Evolutionary conservation across 2,797 vertebrate species (phyloP).

Genomic region (Tamandua tetradactyla): DNA sequence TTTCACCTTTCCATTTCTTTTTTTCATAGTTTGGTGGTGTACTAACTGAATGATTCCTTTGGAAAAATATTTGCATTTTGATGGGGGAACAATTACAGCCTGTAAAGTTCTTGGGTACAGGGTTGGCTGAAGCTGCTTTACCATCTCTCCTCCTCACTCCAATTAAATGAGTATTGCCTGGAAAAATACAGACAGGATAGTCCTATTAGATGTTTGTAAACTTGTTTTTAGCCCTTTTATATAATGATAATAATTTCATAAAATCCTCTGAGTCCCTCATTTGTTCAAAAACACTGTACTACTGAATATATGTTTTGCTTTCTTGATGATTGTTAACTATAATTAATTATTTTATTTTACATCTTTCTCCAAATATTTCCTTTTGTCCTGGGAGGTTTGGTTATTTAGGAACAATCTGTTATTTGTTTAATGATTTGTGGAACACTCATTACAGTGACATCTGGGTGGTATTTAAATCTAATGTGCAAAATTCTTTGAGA

Average conservation of each 20-base stretch:
- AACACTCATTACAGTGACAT: constrained; percentile 67
- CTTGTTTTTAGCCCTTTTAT: background rate
- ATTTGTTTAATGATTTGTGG: constrained; percentile 72
- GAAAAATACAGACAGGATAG: background rate
- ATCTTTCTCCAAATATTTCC: constrained; percentile 53
- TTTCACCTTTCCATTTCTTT: background rate
- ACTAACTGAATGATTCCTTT: background rate
- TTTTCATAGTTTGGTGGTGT: background rate
- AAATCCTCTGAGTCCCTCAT: background rate
- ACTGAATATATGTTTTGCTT: background rate
- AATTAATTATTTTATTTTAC: constrained; percentile 69
- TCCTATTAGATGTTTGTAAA: background rate
- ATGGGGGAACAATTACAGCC: background rate
- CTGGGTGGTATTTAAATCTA: constrained; percentile 65
- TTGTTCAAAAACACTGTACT: constrained; percentile 25
- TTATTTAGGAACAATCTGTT: constrained; percentile 69
- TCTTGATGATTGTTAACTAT: constrained; percentile 43
- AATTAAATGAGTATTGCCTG: background rate
- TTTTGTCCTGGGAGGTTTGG: constrained; percentile 62
- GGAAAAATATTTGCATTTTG: background rate
- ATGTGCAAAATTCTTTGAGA: constrained; percentile 49
- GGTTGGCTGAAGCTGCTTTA: background rate
- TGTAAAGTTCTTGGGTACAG: background rate
- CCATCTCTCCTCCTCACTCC: background rate
- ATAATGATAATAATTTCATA: background rate